Evolutionary conservation across 2,797 vertebrate species (phyloP).

Genomic region (Staurois parvus): DNA sequence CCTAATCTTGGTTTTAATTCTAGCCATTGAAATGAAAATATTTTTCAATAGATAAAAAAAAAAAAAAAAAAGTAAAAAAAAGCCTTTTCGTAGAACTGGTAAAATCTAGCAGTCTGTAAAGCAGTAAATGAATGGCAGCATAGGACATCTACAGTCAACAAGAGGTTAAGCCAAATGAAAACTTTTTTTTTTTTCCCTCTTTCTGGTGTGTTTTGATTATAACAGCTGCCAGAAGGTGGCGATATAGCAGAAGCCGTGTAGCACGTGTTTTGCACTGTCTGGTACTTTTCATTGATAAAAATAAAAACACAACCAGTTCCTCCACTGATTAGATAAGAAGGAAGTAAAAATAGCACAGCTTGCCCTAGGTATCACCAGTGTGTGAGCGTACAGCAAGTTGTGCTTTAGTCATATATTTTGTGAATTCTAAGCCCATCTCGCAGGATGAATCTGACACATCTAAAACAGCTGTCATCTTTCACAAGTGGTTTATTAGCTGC

Average conservation of each 20-base stretch:
- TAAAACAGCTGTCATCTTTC: too few relatives aligned
- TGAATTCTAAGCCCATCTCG: too few relatives aligned
- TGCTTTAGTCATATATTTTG: not conserved
- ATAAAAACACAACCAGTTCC: conserved; percentile 12
- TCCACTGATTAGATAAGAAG: not conserved
- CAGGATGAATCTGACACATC: too few relatives aligned
- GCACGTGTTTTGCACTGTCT: conserved; percentile 9
- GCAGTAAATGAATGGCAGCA: too few relatives aligned
- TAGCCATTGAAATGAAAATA: too few relatives aligned
- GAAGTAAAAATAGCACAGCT: not conserved
- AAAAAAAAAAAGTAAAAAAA: too few relatives aligned
- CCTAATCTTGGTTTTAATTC: too few relatives aligned
- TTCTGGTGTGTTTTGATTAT: not conserved
- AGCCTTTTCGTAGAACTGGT: too few relatives aligned
- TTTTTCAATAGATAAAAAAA: too few relatives aligned
- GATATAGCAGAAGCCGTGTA: not conserved
- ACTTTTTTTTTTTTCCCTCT: not conserved
- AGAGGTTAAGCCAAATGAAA: not conserved
- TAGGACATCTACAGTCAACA: not conserved
- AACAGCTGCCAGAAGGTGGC: conserved; percentile 6
- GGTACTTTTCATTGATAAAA: conserved; percentile 19
- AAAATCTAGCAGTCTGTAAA: too few relatives aligned
- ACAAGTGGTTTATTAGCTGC: too few relatives aligned
- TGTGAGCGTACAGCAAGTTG: not conserved
- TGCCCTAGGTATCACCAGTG: not conserved